A percentile compares a stretch with the other conserved stretches of the same genome.
These are phyloP conservation scores for Aldrovandia affinis DNA, from an alignment of 2,797 vertebrate genomes.

Conservation along the genomic window DNA sequence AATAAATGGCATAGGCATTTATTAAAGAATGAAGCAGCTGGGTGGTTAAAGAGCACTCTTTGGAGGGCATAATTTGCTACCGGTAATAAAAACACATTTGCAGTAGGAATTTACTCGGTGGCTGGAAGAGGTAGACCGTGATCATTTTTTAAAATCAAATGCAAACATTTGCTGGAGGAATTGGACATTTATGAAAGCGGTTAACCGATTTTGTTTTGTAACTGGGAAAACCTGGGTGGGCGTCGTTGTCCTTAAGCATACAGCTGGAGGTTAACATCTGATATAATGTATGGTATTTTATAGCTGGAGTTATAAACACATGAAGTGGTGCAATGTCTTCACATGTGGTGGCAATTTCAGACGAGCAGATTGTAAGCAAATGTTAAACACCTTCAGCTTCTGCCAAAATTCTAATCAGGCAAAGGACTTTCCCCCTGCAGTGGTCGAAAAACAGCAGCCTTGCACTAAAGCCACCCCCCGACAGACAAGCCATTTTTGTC, in stretches of 20 bases:
- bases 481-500: slow-evolving; percentile 67
- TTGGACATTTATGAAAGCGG: not conserved
- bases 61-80: not conserved
- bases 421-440: slow-evolving; percentile 53
- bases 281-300: slow-evolving; percentile 13
- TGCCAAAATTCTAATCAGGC: slow-evolving; percentile 72
- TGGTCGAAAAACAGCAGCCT: slow-evolving; percentile 29
- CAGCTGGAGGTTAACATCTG: slow-evolving; percentile 8
- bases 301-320: not conserved
- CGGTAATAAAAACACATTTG: slow-evolving; percentile 18
- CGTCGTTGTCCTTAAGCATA: not conserved
- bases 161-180: not conserved
- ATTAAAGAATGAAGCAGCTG: not conserved
- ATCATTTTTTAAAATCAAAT: slow-evolving; percentile 1
- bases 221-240: not conserved
- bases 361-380: slow-evolving; percentile 74
- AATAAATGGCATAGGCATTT: not conserved
- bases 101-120: not conserved
- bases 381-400: slow-evolving; percentile 67
- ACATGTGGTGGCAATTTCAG: slow-evolving; percentile 19
- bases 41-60: slow-evolving; percentile 12
- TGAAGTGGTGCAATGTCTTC: not conserved
- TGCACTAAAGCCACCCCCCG: slow-evolving; percentile 34
- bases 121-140: not conserved
- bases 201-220: not conserved